These are phyloP conservation scores for Lasioglossum zephyrum DNA, from an alignment of 2,888 invertebrate species.

Conservation along the genomic window DNA sequence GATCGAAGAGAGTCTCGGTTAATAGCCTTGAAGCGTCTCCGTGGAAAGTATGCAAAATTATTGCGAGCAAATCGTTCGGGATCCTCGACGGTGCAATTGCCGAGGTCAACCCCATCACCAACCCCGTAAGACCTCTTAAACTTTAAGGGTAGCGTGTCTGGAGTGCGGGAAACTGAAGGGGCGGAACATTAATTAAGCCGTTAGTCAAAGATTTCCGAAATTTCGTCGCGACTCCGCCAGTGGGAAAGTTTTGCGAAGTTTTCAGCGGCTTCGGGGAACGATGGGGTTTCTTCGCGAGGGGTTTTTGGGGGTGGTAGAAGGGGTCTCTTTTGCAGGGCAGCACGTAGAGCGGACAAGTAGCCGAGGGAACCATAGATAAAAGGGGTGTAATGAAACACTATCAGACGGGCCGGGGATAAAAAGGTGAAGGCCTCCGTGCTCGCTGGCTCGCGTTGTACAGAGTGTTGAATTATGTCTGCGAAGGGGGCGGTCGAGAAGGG, in stretches of 20 bases:
- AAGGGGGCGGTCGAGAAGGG: conserved; percentile 63
- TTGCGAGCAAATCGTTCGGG: neutral
- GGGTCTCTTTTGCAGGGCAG: conserved; percentile 17
- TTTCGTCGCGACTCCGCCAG: conserved; percentile 24
- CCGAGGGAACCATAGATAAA: conserved; percentile 56
- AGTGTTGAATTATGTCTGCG: conserved; percentile 81
- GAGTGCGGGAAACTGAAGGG: neutral
- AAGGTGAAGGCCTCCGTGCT: conserved; percentile 57
- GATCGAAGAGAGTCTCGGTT: neutral
- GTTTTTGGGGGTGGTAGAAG: neutral
- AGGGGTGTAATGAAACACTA: conserved; percentile 74
- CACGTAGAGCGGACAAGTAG: conserved; percentile 43
- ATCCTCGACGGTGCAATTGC: neutral
- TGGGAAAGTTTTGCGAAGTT: conserved; percentile 38
- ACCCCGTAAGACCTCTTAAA: neutral
- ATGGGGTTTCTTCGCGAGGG: neutral
- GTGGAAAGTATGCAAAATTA: neutral
- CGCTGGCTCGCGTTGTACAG: conserved; percentile 66
- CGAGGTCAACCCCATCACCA: neutral
- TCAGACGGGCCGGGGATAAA: conserved; percentile 65
- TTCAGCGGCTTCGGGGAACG: neutral
- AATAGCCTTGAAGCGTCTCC: neutral
- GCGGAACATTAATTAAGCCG: conserved; percentile 41
- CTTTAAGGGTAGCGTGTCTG: neutral
- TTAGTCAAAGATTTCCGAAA: conserved; percentile 43